phyloP scores from a whole-genome alignment of 2,113 vertebrate species.

The Neolamprologus sp. region DNA sequence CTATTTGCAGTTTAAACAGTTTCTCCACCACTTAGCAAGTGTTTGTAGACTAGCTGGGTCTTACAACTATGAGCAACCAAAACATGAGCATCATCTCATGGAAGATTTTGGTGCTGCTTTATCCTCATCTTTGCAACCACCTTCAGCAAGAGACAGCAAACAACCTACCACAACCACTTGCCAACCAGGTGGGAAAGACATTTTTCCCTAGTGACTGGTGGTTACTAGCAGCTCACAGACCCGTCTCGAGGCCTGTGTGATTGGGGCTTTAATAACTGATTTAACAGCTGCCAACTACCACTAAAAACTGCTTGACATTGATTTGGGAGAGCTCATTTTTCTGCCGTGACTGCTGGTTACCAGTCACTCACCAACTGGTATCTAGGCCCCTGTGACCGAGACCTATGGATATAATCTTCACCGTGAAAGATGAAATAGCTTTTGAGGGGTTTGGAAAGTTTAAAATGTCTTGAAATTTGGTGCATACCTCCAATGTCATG shows the following conservation, averaged over 20 bases:
- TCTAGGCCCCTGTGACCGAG: background rate
- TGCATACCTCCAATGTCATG: fast-evolving
- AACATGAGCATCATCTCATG: background rate
- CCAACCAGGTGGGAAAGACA: background rate
- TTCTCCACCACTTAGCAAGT: background rate
- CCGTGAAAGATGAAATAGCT: background rate
- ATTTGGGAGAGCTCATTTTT: background rate
- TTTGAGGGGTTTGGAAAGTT: background rate
- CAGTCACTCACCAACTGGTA: background rate
- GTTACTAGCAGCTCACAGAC: background rate
- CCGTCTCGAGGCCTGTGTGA: background rate
- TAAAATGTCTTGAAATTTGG: background rate
- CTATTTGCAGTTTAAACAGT: background rate
- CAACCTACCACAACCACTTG: fast-evolving
- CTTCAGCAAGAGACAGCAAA: background rate
- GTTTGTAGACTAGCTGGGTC: background rate
- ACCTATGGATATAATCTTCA: background rate
- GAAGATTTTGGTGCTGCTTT: background rate
- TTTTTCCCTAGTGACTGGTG: background rate
- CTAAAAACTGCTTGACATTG: background rate
- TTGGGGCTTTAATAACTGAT: background rate
- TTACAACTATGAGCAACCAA: background rate
- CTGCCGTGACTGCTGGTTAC: background rate
- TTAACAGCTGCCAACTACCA: background rate
- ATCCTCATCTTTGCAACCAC: background rate